A percentile compares a stretch with the other conserved stretches of the same genome.
Evolutionary conservation across 2,113 vertebrate genomes (phyloP).

Genomic region (Ammodytes dubius): DNA sequence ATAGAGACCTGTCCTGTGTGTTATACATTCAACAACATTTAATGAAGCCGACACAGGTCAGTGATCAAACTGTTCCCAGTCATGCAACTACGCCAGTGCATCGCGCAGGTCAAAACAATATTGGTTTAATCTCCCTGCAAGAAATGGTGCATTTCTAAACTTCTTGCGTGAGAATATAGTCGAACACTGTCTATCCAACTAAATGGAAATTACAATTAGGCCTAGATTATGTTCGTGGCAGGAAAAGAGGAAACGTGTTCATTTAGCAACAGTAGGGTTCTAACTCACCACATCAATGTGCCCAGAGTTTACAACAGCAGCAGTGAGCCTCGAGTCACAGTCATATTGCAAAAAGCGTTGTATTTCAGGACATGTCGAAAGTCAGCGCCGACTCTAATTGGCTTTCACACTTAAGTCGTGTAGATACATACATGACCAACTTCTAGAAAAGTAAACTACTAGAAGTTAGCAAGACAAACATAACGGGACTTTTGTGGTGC

Average conservation of each 20-base stretch:
- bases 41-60: background rate
- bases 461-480: conserved; percentile 46
- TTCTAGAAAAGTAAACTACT: background rate
- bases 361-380: background rate
- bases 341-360: background rate
- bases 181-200: background rate
- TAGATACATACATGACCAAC: background rate
- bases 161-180: too few relatives aligned
- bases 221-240: background rate
- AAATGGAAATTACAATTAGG: background rate
- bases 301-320: background rate
- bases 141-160: background rate
- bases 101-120: background rate
- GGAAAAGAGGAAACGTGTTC: background rate
- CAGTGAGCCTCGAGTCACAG: background rate
- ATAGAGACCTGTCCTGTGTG: background rate
- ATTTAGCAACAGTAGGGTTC: background rate
- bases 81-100: background rate
- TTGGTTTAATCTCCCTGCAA: background rate
- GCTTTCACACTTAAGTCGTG: background rate
- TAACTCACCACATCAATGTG: background rate
- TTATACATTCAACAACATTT: background rate
- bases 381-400: background rate
- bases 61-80: background rate
- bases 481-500: conserved; percentile 60